Percentiles rank a stretch among this genome's conserved stretches.
Conservation (phyloP, 2,113 vertebrate species). For the Cercopithecus mona region DNA sequence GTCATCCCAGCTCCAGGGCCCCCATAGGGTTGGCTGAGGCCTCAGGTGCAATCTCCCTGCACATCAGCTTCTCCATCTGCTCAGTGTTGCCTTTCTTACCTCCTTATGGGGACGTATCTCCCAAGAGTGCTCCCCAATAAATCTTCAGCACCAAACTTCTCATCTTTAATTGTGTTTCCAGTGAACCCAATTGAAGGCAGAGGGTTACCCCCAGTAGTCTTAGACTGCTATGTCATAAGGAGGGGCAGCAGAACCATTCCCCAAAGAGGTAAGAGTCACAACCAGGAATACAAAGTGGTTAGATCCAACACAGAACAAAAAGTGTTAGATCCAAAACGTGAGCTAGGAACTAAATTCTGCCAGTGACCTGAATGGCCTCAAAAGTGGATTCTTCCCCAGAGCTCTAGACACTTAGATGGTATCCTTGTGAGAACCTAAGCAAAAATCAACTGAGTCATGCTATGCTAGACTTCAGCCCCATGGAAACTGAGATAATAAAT, state of each 20-base stretch:
- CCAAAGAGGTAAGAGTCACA: neutral
- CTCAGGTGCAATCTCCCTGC: neutral
- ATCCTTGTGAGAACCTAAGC: too few species aligned
- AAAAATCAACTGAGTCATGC: too few species aligned
- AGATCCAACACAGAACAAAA: neutral
- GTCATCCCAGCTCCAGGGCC: neutral
- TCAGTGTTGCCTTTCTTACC: neutral
- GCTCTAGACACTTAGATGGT: too few species aligned
- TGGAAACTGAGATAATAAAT: too few species aligned
- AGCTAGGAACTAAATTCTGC: neutral
- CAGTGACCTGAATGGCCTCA: too few species aligned
- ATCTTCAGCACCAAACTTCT: neutral
- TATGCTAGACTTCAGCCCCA: too few species aligned
- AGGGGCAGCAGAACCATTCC: neutral
- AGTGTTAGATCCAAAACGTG: neutral
- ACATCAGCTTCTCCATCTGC: neutral
- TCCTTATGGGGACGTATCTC: neutral
- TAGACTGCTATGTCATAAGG: neutral
- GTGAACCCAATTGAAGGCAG: neutral
- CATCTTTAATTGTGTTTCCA: neutral
- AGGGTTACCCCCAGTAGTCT: neutral
- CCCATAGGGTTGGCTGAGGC: neutral
- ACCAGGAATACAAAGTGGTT: neutral
- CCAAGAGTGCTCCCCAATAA: neutral
- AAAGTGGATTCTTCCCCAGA: too few species aligned